A percentile compares a stretch with the other conserved stretches of the same genome.
Conservation (phyloP, 2,113 vertebrate genomes). For the Bambusicola thoracicus region DNA sequence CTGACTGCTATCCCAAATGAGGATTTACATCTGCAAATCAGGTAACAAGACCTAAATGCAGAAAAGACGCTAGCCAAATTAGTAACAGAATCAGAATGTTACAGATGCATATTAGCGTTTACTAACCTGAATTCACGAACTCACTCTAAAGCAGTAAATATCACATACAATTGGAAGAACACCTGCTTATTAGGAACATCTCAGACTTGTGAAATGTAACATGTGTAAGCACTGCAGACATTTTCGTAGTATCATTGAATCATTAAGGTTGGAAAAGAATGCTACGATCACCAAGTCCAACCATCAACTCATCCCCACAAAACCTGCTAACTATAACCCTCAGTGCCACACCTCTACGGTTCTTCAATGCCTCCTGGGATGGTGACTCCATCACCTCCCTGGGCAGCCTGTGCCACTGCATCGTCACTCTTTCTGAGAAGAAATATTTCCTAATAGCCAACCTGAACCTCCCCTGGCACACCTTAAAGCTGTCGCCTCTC, state of each 20-base stretch:
- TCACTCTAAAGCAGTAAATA: background rate
- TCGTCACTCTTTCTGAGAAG: too few relatives aligned
- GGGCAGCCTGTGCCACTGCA: too few relatives aligned
- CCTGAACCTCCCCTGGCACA: too few relatives aligned
- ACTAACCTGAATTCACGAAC: background rate
- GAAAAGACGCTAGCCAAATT: background rate
- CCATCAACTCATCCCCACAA: too few relatives aligned
- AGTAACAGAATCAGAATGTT: background rate
- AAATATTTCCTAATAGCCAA: too few relatives aligned
- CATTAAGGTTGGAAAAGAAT: too few relatives aligned
- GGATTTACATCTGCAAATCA: background rate
- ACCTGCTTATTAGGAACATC: background rate
- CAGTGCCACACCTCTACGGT: too few relatives aligned
- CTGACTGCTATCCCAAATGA: background rate
- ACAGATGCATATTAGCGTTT: fast-evolving
- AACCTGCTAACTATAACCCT: too few relatives aligned
- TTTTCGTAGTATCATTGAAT: background rate
- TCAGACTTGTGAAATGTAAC: background rate
- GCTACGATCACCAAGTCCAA: too few relatives aligned
- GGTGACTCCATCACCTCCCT: too few relatives aligned
- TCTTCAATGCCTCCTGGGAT: too few relatives aligned
- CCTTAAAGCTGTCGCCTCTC: too few relatives aligned
- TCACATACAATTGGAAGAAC: background rate
- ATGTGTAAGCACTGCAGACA: background rate
- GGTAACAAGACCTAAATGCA: background rate